Base-by-base conservation (phyloP, 2,113 vertebrate species). In the Theristicus caerulescens region DNA sequence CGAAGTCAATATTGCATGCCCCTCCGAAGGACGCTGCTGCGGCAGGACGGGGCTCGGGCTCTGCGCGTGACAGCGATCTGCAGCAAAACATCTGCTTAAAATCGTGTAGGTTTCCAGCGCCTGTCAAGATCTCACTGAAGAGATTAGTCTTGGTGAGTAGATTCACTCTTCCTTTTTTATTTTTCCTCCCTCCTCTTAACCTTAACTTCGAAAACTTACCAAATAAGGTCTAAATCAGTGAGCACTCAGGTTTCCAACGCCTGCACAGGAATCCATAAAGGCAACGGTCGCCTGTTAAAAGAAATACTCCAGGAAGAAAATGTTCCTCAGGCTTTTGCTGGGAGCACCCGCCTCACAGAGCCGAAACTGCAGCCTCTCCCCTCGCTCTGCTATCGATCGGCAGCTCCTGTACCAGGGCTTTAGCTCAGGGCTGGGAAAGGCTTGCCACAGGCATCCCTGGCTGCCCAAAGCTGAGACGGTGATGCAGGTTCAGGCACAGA, bases 71-170 rank as follows among this genome's bases (percentile, higher is more conserved):
- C 72, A 49, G 66, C 31, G 9, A 47, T 38, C 92, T 52, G 83
- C 94, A 89, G 89, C 61, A 38, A 32, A 93, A 93, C 94, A 93
- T 84, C 95, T 94, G 96, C 93, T 86, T 31, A 32, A 77, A 64
- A 57, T 40, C 15, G 16, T 31, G 78, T 19, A 8, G 44, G 59
- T 34, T 94, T 62, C 69, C 93, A 86, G 86, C 10, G 54, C 91
- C 95, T 84, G 61, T 80, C 88, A 85, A 73, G 86, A 73, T 32
- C 94, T 67, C 46, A 2, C 93, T 62, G 76, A 83, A 55, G 79
- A 81, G 49, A 91, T 86, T 34, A 58, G 72, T 87, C 25, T 3
- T 84, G 88, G 97, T 98, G 90, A 98, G 97, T 97, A 94, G 32
- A 89, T 51, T 61, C 47, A 16, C 79, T 94, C 73, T 49, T n/a